Base-by-base conservation (phyloP, 2,113 vertebrate species). In the Osmerus eperlanus region DNA sequence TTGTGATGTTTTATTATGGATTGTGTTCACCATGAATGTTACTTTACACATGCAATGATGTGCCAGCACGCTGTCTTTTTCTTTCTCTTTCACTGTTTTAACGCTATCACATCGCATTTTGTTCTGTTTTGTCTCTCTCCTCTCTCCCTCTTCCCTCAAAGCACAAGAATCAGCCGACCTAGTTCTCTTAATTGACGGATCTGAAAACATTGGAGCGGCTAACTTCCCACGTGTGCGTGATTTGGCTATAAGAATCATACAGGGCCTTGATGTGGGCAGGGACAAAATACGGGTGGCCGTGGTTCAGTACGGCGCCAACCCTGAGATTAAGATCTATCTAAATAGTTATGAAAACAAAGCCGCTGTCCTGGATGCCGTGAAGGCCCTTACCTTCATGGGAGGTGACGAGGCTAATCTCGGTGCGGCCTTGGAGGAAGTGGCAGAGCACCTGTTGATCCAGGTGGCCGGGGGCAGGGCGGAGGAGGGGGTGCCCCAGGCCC, bases 101-200 rank as follows among this genome's bases (percentile, higher is more conserved):
- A 98, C 84, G 80, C 94, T 95, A 94, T 96, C 95, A 97, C 93
- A 76, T 95, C 94, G 93, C 93, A 90, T 95, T 94, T 94, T 93
- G 92, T 93, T 93, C 84, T 92, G 87, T 87, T 93, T 86, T 89
- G 61, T 86, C 70, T 89, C 79, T 86, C 64, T 76, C 79, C 89
- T 94, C 91, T 75, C 89, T 84, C 83, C 90, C 85, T 74, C 75
- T 81, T 69, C 84, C 88, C 84, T 88, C 89, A 89, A 97, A 98
- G 96, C 94, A 86, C 94, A 95, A 95, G 97, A 96, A 78, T 94
- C 96, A 54, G 95, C 95, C 91, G 97, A 99, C 94, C 91, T 99
- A 91, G 89, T 99, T 92, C 93, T 99, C 95, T 96, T 99, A 95
- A 96, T 99, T 98, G 97, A 99, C 0, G 97, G 96, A 97, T 99